phyloP scores from a whole-genome alignment of 2,888 invertebrate species.

The Polietes domitor region DNA sequence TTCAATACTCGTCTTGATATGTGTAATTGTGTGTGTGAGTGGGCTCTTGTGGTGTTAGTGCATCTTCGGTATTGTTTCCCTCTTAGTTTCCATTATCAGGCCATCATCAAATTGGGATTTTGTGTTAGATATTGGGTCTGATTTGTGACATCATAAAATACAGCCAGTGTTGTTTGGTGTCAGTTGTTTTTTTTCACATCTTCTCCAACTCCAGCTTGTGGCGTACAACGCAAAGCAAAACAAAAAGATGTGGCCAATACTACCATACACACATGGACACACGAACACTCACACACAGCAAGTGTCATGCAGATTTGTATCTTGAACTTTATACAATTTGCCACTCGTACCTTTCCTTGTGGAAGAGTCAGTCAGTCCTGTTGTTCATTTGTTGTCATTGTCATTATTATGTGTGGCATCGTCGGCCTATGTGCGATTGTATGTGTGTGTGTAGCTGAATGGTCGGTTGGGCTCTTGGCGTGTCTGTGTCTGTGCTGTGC shows the following conservation, averaged over 20 bases:
- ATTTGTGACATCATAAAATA: constrained; percentile 55
- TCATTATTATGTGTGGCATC: constrained; percentile 23
- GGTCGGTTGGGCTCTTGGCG: constrained; percentile 23
- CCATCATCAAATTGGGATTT: constrained; percentile 59
- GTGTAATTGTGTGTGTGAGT: background rate
- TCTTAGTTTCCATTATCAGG: constrained; percentile 55
- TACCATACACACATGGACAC: background rate
- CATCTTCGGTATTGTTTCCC: background rate
- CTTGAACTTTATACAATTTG: constrained; percentile 60
- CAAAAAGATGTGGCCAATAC: background rate
- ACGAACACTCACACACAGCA: constrained; percentile 60
- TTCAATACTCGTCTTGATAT: background rate
- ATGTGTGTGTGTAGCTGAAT: background rate
- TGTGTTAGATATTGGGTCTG: constrained; percentile 46
- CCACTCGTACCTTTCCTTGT: constrained; percentile 5
- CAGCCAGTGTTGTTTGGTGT: constrained; percentile 1
- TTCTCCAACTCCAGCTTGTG: background rate
- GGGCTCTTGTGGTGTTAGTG: background rate
- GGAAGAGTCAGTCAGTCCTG: constrained; percentile 35
- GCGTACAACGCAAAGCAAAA: no score
- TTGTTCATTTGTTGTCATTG: constrained; percentile 53
- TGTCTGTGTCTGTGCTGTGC: background rate
- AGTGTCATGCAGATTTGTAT: constrained; percentile 79
- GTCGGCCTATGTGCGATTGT: background rate
- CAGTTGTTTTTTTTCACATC: background rate